Evolutionary conservation across 2,797 vertebrate species (phyloP), one percentile per base, ranked within the genome.

Genomic region (Microcaecilia unicolor): DNA sequence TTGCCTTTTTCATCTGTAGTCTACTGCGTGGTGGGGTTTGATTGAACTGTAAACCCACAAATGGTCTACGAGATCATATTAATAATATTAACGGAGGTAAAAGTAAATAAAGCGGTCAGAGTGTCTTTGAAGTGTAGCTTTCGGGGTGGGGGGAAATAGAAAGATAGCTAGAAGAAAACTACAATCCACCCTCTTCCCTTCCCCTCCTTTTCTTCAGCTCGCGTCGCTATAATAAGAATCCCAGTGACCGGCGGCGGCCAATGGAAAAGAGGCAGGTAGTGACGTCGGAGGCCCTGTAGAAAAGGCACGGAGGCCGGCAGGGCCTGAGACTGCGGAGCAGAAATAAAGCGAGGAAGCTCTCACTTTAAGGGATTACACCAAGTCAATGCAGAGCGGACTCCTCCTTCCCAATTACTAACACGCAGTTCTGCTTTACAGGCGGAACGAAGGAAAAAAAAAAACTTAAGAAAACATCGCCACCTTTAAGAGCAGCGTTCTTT

Each of bases 231-330:
- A 78, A 72, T 70, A 74, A 64, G 67, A 71, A 54, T 79, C 79
- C n/a, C 69, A 64, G 64, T 67, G 64, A 70, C 58, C 51, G 48
- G 46, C 37, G 28, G 70, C 61, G 88, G 79, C 93, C 93, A 96
- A 94, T 97, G 77, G 79, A 68, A 71, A 70, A 44, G 65, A 65
- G 46, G 64, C 80, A 83, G 78, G 82, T 78, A 65, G 82, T 94
- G 92, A 96, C 90, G 89, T 90, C 84, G 85, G 74, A 70, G 74
- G 76, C 82, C 86, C 83, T 78, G 81, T 93, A 90, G 90, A 97
- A 95, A 96, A 96, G 91, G 91, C 90, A 91, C 88, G 78, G 81
- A 81, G 85, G 72, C 84, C 77, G n/a, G 73, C 77, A 74, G 77
- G 77, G 56, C 73, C 72, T 68, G 81, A 81, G 79, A 90, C 83